Base-by-base conservation (phyloP, 2,113 vertebrate genomes). In the Mystacornis crossleyi region DNA sequence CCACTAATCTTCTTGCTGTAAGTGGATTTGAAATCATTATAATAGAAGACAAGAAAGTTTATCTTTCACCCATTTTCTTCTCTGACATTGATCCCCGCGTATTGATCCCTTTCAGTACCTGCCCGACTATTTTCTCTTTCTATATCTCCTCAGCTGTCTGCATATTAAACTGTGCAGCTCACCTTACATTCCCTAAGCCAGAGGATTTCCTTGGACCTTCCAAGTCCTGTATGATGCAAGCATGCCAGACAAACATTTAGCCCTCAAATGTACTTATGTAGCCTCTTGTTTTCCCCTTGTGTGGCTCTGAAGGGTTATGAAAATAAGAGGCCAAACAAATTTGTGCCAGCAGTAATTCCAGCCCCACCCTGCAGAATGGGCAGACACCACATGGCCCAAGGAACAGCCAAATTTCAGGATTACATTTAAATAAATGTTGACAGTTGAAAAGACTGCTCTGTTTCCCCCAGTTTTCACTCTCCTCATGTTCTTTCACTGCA, bases 311-410 rank as follows among this genome's bases (percentile, higher is more conserved):
- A 93, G 85, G 85, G 72, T 96, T 96, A 95, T 94, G 85, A 95
- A 96, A 96, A 93, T 92, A 95, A 92, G 60, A 97, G 60, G 79
- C 85, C 82, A 96, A 95, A 93, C 47, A 94, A 93, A 89, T 83
- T 90, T 79, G 74, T 95, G 88, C 92, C 92, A 96, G 82, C 67
- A 81, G 90, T 77, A 92, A 95, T 96, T 97, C 95, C 92, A 96
- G 82, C 88, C 79, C 85, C 93, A 95, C 93, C 92, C 95, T 90
- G 60, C 73, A 70, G 78, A 94, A 90, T 78, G 79, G 93, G 90
- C 93, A 97, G 93, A 96, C 87, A 93, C 60, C 81, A 90, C 87
- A 95, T 38, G 51, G 82, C 71, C 57, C 25, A 61, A 92, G 60
- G 80, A 96, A 94, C 92, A 83, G 95, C 90, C 92, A 95, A 0